A percentile compares a stretch with the other conserved stretches of the same genome.
Evolutionary conservation across 2,797 vertebrate genomes (phyloP).

Genomic region (Mormyrops boulengeri): DNA sequence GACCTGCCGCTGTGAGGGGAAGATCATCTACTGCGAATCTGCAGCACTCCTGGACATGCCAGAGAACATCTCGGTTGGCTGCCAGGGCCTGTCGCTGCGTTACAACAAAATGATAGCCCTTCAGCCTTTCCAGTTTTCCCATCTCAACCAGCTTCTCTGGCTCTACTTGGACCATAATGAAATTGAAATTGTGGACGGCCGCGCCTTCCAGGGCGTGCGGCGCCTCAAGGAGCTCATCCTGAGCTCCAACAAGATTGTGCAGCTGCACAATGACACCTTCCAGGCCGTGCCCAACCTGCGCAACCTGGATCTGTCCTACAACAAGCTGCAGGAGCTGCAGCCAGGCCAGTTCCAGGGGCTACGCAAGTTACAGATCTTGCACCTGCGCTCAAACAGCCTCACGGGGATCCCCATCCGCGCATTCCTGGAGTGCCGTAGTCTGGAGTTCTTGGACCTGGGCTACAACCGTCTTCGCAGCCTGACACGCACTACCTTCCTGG

Average conservation of each 20-base stretch:
- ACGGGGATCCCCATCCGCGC: slow-evolving; percentile 86
- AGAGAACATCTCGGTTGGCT: slow-evolving; percentile 89
- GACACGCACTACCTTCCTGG: slow-evolving; percentile 90
- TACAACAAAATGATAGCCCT: slow-evolving; percentile 94
- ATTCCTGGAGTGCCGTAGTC: slow-evolving; percentile 92
- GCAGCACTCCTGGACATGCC: slow-evolving; percentile 87
- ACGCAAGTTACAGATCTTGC: slow-evolving; percentile 88
- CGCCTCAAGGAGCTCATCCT: slow-evolving; percentile 94
- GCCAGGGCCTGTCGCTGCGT: slow-evolving; percentile 89
- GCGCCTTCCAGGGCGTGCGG: slow-evolving; percentile 91
- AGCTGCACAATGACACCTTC: slow-evolving; percentile 91
- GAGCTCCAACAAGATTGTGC: slow-evolving; percentile 91
- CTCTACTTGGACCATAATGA: slow-evolving; percentile 98
- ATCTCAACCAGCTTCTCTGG: slow-evolving; percentile 96
- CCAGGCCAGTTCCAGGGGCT: slow-evolving; percentile 92
- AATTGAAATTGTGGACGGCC: slow-evolving; percentile 83
- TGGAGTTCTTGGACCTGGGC: slow-evolving; percentile 94
- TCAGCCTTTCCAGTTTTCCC: slow-evolving; percentile 89
- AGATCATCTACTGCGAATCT: slow-evolving; percentile 96
- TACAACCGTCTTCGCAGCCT: slow-evolving; percentile 93
- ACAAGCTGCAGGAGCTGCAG: slow-evolving; percentile 87
- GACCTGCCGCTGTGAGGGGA: slow-evolving; percentile 91
- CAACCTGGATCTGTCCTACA: slow-evolving; percentile 94
- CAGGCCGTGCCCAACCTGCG: slow-evolving; percentile 95
- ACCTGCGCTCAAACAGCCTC: slow-evolving; percentile 87